Evolutionary conservation across 2,113 vertebrate genomes (phyloP).

Genomic region (Plestiodon gilberti): DNA sequence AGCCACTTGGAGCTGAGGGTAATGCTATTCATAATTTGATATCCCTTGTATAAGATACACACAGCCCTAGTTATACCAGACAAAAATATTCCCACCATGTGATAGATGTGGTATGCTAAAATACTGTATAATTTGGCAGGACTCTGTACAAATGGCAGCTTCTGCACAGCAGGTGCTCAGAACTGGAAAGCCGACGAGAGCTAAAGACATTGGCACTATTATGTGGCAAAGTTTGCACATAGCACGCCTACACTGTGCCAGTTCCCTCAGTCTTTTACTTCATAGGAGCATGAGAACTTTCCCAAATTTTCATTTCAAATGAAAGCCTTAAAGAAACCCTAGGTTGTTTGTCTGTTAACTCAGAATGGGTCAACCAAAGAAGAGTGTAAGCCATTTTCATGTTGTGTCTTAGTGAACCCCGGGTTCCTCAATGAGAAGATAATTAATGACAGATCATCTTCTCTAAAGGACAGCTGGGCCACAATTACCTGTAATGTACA

Average conservation of each 20-base stretch:
- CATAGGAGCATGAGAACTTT: not conserved
- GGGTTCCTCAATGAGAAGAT: not conserved
- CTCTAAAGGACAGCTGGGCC: not conserved
- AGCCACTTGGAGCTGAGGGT: no score
- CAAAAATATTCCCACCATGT: not conserved
- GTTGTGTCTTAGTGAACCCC: not conserved
- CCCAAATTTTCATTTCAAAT: not conserved
- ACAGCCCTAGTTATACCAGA: not conserved
- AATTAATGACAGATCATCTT: not conserved
- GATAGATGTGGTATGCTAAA: not conserved
- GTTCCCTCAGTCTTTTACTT: constrained; percentile 5
- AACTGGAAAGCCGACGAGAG: accelerated
- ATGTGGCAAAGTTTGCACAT: not conserved
- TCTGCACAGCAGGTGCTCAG: not conserved
- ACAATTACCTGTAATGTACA: not conserved
- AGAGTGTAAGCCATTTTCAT: not conserved
- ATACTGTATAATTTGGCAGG: accelerated
- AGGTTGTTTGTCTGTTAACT: not conserved
- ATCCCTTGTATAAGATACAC: not conserved
- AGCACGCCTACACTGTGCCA: not conserved
- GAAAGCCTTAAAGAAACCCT: not conserved
- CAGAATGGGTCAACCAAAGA: not conserved
- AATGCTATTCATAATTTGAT: not conserved
- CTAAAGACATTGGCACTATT: not conserved
- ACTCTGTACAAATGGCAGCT: not conserved